These are phyloP conservation scores for Drosophila grimshawi DNA, from an alignment of 1,140 invertebrate species.

Conservation along the genomic window DNA sequence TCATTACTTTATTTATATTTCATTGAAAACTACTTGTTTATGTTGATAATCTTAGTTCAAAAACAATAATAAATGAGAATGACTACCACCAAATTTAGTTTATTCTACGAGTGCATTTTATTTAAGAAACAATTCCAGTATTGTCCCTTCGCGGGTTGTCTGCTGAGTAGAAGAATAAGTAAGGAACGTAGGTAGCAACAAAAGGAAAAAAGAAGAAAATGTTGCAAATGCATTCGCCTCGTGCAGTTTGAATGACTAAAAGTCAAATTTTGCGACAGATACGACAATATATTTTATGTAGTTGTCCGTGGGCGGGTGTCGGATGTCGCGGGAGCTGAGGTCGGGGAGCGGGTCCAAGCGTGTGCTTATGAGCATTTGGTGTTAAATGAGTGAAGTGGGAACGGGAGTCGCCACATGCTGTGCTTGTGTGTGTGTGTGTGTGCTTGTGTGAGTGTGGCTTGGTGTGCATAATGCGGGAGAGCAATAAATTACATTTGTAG, in stretches of 20 bases:
- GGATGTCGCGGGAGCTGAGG: slow-evolving; percentile 25
- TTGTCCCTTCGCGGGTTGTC: neutral
- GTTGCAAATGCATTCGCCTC: slow-evolving; percentile 26
- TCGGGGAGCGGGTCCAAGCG: slow-evolving; percentile 23
- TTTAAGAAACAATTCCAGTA: neutral
- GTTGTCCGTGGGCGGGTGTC: slow-evolving; percentile 53
- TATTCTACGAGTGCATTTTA: too few relatives aligned
- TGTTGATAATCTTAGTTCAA: too few relatives aligned
- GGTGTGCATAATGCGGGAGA: slow-evolving; percentile 81
- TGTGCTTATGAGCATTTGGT: slow-evolving; percentile 74
- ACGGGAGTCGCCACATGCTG: slow-evolving; percentile 30
- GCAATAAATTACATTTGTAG: slow-evolving; percentile 85
- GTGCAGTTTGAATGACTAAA: slow-evolving; percentile 59
- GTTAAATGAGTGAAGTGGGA: slow-evolving; percentile 51
- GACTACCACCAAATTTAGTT: too few relatives aligned
- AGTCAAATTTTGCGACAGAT: slow-evolving; percentile 70
- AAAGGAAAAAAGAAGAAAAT: slow-evolving; percentile 3
- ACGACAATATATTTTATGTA: slow-evolving; percentile 62
- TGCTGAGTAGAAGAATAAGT: slow-evolving; percentile 6
- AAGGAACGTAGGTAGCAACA: neutral
- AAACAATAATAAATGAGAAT: too few relatives aligned
- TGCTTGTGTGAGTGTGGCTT: slow-evolving; percentile 41
- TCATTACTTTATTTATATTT: too few relatives aligned
- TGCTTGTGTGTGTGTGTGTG: slow-evolving; percentile 43
- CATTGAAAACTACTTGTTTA: too few relatives aligned